Percentiles rank a stretch among this genome's conserved stretches.
These are phyloP conservation scores for Peromyscus attwateri DNA, from an alignment of 2,797 vertebrate genomes.

Conservation along the genomic window DNA sequence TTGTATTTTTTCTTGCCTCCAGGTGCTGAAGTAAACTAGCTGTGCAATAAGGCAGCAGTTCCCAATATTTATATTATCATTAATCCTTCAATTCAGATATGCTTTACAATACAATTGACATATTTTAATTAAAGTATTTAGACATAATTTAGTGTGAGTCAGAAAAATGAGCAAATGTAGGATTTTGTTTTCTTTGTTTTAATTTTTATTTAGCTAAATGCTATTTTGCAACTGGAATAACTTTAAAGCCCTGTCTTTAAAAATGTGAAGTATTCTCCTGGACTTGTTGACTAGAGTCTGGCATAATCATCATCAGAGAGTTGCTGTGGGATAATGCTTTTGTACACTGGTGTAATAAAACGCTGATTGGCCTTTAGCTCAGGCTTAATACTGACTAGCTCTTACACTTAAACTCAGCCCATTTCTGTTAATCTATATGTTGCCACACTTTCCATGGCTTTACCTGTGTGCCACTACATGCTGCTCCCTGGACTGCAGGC, in stretches of 20 bases:
- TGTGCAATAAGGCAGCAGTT: background rate
- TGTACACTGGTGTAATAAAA: too few relatives aligned
- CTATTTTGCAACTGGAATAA: background rate
- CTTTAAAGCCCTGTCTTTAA: background rate
- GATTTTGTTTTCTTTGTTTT: background rate
- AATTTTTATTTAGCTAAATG: slow-evolving; percentile 32
- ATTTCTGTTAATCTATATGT: too few relatives aligned
- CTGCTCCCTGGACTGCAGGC: too few relatives aligned
- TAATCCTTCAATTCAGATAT: background rate
- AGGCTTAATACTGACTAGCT: too few relatives aligned
- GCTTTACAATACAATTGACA: background rate
- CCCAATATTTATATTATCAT: background rate
- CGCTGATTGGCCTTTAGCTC: too few relatives aligned
- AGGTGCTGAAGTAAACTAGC: slow-evolving; percentile 31
- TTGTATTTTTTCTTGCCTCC: slow-evolving; percentile 5
- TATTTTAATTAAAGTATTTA: background rate
- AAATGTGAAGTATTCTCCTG: background rate
- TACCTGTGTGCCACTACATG: too few relatives aligned
- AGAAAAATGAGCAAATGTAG: background rate
- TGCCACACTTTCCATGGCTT: too few relatives aligned
- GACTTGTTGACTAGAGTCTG: background rate
- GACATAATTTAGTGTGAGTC: background rate
- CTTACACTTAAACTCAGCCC: too few relatives aligned
- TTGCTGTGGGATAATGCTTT: too few relatives aligned
- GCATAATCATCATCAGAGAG: background rate